These are phyloP conservation scores for Spisula subtruncata DNA, from an alignment of 2,888 invertebrate genomes.

Conservation along the genomic window DNA sequence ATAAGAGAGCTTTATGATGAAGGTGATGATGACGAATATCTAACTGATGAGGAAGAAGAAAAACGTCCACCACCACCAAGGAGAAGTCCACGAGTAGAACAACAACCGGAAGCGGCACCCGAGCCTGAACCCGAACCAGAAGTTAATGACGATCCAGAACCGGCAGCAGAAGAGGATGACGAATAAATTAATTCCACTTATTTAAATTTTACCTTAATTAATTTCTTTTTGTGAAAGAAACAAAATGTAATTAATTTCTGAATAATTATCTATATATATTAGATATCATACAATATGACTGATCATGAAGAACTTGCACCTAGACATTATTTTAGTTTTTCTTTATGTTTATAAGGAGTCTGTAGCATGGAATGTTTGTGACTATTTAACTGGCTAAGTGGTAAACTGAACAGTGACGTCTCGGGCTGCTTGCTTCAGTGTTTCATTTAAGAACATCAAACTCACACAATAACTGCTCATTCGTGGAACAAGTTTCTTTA, in stretches of 20 bases:
- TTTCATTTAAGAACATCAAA: constrained; percentile 33
- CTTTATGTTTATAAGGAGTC: constrained; percentile 38
- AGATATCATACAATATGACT: constrained; percentile 2
- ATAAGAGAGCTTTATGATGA: constrained; percentile 83
- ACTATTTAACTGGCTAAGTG: constrained; percentile 37
- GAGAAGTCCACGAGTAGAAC: constrained; percentile 39
- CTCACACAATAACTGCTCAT: constrained; percentile 42
- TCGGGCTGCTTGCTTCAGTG: constrained; percentile 45
- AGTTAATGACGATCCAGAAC: constrained; percentile 31
- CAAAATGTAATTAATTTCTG: constrained; percentile 23
- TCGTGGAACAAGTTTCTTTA: constrained; percentile 28
- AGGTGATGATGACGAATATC: constrained; percentile 76
- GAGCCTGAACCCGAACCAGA: constrained; percentile 44
- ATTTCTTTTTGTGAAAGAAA: constrained; percentile 28
- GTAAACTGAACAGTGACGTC: constrained; percentile 48
- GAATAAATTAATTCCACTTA: constrained; percentile 49
- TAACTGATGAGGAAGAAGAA: constrained; percentile 62
- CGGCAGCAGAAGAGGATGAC: constrained; percentile 47
- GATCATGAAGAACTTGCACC: constrained; percentile 46
- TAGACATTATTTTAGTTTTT: constrained; percentile 44
- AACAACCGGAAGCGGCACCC: constrained; percentile 22
- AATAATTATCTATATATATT: constrained; percentile 35
- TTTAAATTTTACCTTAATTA: constrained; percentile 8
- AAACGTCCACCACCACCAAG: constrained; percentile 17
- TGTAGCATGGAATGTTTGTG: constrained; percentile 61